Evolutionary conservation across 1,140 invertebrate species (phyloP).

Genomic region (Stratiolaelaps scimitus): DNA sequence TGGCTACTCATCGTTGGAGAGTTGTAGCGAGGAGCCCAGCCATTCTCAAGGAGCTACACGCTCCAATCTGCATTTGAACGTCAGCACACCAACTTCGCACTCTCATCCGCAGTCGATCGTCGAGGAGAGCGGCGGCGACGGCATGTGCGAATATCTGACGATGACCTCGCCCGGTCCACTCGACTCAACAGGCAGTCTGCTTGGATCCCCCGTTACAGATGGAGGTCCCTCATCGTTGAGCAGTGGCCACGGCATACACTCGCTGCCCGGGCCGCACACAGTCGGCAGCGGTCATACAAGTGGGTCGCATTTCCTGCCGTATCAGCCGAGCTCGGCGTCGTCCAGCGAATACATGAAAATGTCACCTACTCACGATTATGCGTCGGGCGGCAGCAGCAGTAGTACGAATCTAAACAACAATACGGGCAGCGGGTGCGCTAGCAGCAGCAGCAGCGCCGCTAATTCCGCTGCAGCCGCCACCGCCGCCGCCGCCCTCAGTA

Average conservation of each 20-base stretch:
- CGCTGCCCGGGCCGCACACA: neutral
- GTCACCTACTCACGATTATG: conserved; percentile 10
- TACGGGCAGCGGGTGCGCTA: conserved; percentile 41
- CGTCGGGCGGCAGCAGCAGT: conserved; percentile 24
- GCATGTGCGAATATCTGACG: conserved; percentile 33
- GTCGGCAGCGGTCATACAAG: too few species aligned
- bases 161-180: conserved; percentile 32
- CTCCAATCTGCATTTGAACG: conserved; percentile 12
- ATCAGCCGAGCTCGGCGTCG: conserved; percentile 9
- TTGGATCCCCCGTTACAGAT: conserved; percentile 30
- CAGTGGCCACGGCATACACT: neutral
- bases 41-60: neutral
- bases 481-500: too few species aligned
- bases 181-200: conserved; percentile 27
- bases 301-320: neutral
- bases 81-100: neutral
- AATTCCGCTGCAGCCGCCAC: conserved; percentile 40
- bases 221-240: conserved; percentile 26
- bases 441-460: conserved; percentile 48
- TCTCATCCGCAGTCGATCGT: conserved; percentile 12
- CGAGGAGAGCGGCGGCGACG: neutral
- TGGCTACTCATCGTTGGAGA: conserved; percentile 29
- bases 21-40: conserved; percentile 26
- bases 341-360: conserved; percentile 27
- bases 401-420: conserved; percentile 30